phyloP scores from a whole-genome alignment of 2,113 vertebrate genomes.

The Scalopus aquaticus region DNA sequence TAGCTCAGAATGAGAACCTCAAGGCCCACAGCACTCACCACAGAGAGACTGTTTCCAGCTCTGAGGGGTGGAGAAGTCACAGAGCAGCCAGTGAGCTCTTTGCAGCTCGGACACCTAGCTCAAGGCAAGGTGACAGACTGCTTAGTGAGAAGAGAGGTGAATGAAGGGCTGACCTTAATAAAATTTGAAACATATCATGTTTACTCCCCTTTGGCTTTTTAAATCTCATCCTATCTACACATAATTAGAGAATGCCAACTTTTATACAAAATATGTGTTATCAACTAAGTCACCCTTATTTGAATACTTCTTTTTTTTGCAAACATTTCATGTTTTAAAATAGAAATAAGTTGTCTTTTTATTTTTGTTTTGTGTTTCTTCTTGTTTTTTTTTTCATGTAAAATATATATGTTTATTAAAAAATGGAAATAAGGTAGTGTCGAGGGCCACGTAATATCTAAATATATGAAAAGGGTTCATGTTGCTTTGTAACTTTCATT shows the following conservation, averaged over 20 bases:
- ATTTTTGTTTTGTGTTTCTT: too few relatives aligned
- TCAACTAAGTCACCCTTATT: background rate
- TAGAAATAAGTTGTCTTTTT: background rate
- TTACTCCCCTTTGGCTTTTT: background rate
- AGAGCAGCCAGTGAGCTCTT: background rate
- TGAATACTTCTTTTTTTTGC: background rate
- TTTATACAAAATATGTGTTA: too few relatives aligned
- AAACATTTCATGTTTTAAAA: background rate
- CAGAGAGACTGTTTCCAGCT: background rate
- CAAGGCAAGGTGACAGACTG: background rate
- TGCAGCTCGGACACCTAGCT: background rate
- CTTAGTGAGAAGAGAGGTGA: background rate
- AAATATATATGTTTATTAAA: too few relatives aligned
- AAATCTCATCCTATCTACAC: background rate
- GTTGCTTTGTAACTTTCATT: background rate
- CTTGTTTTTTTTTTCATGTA: too few relatives aligned
- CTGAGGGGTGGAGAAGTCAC: background rate
- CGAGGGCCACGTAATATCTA: background rate
- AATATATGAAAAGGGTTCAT: background rate
- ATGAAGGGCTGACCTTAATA: background rate
- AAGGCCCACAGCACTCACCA: background rate
- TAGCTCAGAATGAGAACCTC: conserved; percentile 4
- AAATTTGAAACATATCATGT: background rate
- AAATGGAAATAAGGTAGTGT: too few relatives aligned
- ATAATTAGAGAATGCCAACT: too few relatives aligned